A percentile compares a stretch with the other conserved stretches of the same genome.
Conservation (phyloP, 2,888 invertebrate genomes). For the Liopterus haemorrhoidalis region DNA sequence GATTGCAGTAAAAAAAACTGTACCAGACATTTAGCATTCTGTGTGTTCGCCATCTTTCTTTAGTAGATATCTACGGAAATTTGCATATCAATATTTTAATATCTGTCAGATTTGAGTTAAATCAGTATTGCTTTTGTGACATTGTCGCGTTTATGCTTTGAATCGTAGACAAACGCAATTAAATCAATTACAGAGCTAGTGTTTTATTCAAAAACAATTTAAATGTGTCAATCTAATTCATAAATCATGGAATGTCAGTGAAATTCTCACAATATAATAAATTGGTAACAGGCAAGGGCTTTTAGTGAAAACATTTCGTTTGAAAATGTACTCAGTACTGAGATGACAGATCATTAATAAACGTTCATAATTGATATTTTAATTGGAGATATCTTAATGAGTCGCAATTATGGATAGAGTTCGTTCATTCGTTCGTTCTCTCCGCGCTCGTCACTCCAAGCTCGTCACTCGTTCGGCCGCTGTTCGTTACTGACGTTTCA, state of each 20-base stretch:
- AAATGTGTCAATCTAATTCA: no score
- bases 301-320: conserved; percentile 32
- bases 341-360: conserved; percentile 35
- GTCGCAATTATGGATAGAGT: conserved; percentile 24
- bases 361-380: conserved; percentile 36
- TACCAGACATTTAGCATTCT: no score
- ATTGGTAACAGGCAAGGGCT: conserved; percentile 34
- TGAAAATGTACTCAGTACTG: conserved; percentile 32
- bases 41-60: no score
- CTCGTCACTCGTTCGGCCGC: conserved; percentile 2
- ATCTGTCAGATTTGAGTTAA: no score
- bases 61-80: no score
- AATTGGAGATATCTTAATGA: conserved; percentile 36
- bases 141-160: no score
- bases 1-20: no score
- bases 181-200: conserved; percentile 4
- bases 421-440: neutral
- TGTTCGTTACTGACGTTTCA: no score
- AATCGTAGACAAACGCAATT: no score
- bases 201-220: conserved; percentile 15
- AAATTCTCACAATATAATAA: conserved; percentile 35
- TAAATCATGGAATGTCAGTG: no score
- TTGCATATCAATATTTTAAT: no score
- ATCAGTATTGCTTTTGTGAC: no score
- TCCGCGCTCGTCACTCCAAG: neutral